phyloP scores from a whole-genome alignment of 2,113 vertebrate genomes.

The Gasterosteus nipponicus region DNA sequence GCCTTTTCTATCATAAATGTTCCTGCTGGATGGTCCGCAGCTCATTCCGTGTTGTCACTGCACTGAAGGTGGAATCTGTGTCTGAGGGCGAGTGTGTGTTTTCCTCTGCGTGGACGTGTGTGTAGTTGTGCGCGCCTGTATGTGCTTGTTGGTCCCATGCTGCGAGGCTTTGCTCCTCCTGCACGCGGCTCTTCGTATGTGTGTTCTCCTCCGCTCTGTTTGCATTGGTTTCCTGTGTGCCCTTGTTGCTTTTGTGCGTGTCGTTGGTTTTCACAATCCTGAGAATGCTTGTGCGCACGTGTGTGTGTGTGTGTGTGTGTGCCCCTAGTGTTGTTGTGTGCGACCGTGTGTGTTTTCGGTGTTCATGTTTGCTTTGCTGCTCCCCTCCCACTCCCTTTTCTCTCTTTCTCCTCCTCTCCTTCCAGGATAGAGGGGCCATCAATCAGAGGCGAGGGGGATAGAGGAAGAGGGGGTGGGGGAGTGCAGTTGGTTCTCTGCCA shows the following conservation, averaged over 20 bases:
- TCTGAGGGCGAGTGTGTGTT: constrained; percentile 1
- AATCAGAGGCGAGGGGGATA: constrained; percentile 77
- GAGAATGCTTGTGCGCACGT: not conserved
- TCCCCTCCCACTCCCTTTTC: constrained; percentile 29
- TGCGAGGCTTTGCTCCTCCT: constrained; percentile 64
- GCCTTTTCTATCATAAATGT: constrained; percentile 59
- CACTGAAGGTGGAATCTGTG: constrained; percentile 62
- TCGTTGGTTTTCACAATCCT: constrained; percentile 19
- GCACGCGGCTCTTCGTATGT: constrained; percentile 65
- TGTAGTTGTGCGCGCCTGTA: constrained; percentile 9
- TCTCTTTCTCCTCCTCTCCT: constrained; percentile 75
- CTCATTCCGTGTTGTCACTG: constrained; percentile 58
- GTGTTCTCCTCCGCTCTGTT: constrained; percentile 66
- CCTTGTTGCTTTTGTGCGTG: constrained; percentile 40
- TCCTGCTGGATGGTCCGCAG: constrained; percentile 46
- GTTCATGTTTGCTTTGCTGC: constrained; percentile 49
- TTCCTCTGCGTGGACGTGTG: constrained; percentile 14
- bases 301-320: constrained; percentile 28
- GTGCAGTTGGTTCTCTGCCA: constrained; percentile 71
- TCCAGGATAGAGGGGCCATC: constrained; percentile 81
- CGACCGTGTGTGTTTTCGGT: constrained; percentile 37
- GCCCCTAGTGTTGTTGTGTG: constrained; percentile 34
- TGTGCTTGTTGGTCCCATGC: constrained; percentile 51
- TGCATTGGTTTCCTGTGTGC: constrained; percentile 65
- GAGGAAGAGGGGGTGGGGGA: constrained; percentile 53